These are phyloP conservation scores for Accipiter cooperii DNA, from an alignment of 2,113 vertebrate species.

Conservation along the genomic window DNA sequence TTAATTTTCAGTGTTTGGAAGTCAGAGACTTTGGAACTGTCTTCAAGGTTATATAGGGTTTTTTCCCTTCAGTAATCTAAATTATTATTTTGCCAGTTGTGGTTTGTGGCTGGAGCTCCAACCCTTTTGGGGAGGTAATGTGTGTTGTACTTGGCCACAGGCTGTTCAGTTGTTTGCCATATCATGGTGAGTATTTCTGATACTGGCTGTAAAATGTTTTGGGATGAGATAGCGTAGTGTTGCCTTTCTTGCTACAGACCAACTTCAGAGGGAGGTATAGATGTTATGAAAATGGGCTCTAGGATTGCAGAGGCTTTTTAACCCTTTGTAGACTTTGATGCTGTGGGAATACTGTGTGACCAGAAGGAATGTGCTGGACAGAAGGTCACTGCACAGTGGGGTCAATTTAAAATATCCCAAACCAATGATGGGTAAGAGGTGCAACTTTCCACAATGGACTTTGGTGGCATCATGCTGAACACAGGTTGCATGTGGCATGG, in stretches of 20 bases:
- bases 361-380: not conserved
- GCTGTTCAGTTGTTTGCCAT: not conserved
- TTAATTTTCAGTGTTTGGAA: not conserved
- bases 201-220: not conserved
- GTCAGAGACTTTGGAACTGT: not conserved
- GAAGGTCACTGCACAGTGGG: not conserved
- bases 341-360: not conserved
- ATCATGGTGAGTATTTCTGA: not conserved
- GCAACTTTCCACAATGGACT: not conserved
- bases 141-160: not conserved
- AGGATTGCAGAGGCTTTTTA: not conserved
- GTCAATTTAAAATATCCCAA: not conserved
- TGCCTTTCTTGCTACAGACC: not conserved
- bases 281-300: not conserved
- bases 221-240: not conserved
- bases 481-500: not conserved
- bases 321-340: not conserved
- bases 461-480: not conserved
- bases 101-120: not conserved
- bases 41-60: not conserved
- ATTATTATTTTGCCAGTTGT: not conserved
- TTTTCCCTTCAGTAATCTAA: not conserved
- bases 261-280: not conserved
- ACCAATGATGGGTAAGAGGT: not conserved
- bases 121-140: not conserved